A percentile compares a stretch with the other conserved stretches of the same genome.
These are phyloP conservation scores for Oeneis ivallda DNA, from an alignment of 2,888 invertebrate species.

Conservation along the genomic window DNA sequence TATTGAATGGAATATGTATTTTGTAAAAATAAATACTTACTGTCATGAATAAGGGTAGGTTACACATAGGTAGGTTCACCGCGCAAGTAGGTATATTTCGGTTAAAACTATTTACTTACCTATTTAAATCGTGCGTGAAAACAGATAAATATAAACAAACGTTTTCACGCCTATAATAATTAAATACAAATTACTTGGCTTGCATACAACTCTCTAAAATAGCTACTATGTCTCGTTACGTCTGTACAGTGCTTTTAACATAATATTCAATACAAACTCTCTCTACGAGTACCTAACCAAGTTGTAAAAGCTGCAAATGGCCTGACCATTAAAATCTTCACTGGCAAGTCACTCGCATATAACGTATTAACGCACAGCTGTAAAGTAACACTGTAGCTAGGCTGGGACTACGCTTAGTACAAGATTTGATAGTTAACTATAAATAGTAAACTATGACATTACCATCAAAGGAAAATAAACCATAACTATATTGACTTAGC, in stretches of 20 bases:
- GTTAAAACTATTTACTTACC: neutral
- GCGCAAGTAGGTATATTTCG: no score
- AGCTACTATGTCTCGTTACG: neutral
- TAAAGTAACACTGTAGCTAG: neutral
- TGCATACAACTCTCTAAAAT: slow-evolving; percentile 9
- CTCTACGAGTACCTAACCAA: neutral
- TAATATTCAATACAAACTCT: slow-evolving; percentile 10
- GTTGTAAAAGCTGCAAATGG: slow-evolving; percentile 13
- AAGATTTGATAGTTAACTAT: no score
- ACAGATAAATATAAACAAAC: neutral
- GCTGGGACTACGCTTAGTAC: no score
- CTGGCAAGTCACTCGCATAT: neutral
- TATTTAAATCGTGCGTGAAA: neutral
- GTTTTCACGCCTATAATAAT: neutral
- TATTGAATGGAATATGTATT: no score
- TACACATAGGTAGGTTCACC: no score
- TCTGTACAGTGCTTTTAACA: neutral
- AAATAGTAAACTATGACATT: no score
- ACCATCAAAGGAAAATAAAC: no score
- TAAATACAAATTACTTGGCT: neutral
- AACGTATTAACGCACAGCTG: neutral
- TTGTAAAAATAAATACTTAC: no score
- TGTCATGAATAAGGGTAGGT: no score
- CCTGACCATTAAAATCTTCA: slow-evolving; percentile 6
- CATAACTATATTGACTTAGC: no score